Base-by-base conservation (phyloP, 2,888 invertebrate genomes). In the Polyploca ridens region DNA sequence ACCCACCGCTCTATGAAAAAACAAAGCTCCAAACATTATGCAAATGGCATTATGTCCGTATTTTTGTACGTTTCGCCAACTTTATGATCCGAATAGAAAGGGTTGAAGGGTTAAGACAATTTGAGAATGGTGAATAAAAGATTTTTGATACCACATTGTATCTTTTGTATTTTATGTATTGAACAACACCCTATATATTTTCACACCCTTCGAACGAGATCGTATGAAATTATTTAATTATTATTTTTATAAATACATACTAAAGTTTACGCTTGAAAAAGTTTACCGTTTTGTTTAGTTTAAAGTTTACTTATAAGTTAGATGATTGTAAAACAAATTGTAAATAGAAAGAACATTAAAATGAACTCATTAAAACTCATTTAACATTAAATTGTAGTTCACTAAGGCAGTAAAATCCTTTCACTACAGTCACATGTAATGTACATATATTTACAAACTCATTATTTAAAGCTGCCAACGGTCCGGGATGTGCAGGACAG, bases 21-120 rank as follows among this genome's bases (percentile, higher is more conserved):
- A 93, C 91, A 93, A 92, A 88, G 89, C 90, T 85, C 73, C 81
- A 89, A 91, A 93, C 90, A 91, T 91, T 93, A 94, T 94, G 94
- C 94, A 94, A 94, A 94, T 94, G 93, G 86, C 92, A 91, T 91
- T 91, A 92, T 92, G 91, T 88, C 87, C 88, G 85, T 89, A 91
- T 94, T 93, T 94, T 93, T 93, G 91, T 90, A 87, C 89, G 87
- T 89, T 91, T 90, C 88, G 86, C 85, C 84, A 85, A 90, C 81
- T 93, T 94, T 94, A 94, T 94, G 93, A 92, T 83, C 86, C 93
- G 90, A 84, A 86, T 82, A 88, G 89, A 85, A 91, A 90, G 93
- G 91, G 90, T 90, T 91, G 88, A 86, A 83, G 88, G 90, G 91
- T 89, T 91, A 91, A 92, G 91, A 91, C 88, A 90, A 87, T 88